A percentile compares a stretch with the other conserved stretches of the same genome.
Conservation (phyloP, 2,113 vertebrate genomes). For the Hyla sarda region DNA sequence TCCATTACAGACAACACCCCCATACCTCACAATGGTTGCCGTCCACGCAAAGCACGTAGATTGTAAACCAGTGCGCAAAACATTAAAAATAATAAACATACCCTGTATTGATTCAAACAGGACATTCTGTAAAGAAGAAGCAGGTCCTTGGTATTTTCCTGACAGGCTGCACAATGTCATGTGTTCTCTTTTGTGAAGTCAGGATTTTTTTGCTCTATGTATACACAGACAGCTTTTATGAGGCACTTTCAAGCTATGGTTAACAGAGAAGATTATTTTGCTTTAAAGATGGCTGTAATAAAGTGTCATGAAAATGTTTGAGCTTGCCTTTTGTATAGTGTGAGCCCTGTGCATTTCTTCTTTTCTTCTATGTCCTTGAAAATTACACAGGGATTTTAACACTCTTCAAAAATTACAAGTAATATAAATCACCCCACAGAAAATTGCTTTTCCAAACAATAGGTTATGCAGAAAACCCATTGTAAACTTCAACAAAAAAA, state of each 20-base stretch:
- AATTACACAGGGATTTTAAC: constrained; percentile 38
- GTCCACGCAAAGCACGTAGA: constrained; percentile 88
- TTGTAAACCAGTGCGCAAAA: constrained; percentile 69
- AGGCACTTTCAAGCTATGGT: constrained; percentile 2
- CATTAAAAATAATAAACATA: background rate
- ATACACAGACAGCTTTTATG: constrained; percentile 1
- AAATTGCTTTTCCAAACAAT: constrained; percentile 50
- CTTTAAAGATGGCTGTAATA: constrained; percentile 50
- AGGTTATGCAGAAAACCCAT: constrained; percentile 41
- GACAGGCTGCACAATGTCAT: background rate
- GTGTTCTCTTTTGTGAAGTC: background rate
- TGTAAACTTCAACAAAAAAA: constrained; percentile 23
- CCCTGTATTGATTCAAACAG: background rate
- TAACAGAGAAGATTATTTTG: constrained; percentile 22
- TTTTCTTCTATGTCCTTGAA: constrained; percentile 53
- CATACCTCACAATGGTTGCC: constrained; percentile 94
- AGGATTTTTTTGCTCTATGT: background rate
- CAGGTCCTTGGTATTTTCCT: background rate
- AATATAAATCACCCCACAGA: constrained; percentile 42
- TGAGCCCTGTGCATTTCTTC: constrained; percentile 14
- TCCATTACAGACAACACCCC: constrained; percentile 97
- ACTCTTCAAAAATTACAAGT: constrained; percentile 54
- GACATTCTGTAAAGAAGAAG: background rate
- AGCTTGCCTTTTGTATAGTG: constrained; percentile 42
- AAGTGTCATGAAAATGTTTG: constrained; percentile 56